Evolutionary conservation across 2,888 invertebrate species (phyloP), one percentile per base, ranked within the genome.

Genomic region (Nomada fucata): DNA sequence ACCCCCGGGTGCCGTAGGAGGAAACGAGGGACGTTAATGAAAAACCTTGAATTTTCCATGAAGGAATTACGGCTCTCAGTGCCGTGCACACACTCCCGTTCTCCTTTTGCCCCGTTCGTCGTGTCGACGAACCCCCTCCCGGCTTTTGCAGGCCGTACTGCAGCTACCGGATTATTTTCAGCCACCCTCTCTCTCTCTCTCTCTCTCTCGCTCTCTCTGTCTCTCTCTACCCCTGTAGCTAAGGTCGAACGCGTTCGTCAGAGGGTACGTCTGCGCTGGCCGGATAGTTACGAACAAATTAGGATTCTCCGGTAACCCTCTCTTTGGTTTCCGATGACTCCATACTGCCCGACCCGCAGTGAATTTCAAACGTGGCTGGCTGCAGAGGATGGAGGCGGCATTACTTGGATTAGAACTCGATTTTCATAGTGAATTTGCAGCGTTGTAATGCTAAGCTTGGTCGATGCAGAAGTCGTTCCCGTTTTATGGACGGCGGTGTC

Each of bases 41-140:
- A 93, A 93, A 93, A 93, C 92, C 92, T 92, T 93, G 93, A 93
- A 93, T 93, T 92, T 93, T 93, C 92, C 92, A 93, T 93, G 91
- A 92, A 92, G 92, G 89, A 92, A 92, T 92, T 92, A 91, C 89
- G 86, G 88, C 81, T 83, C 65, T 76, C 79, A 57, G 74, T 74
- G 59, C 74, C 71, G 67, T 75, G 75, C 71, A 75, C 64, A 61
- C 72, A 42, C 52, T 26, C 55, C 44, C 57, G 18, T 15, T 9
- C 26, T 42, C 10, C 81, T 53, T 55, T 65, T 36, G 23, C 63
- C 26, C 20, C 53, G 42, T 23, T 23, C 52, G 36, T n/a, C 55
- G 47, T 60, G 74, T 74, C 68, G 69, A 63, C 69, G 47, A 67
- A 68, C 23, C 74, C 50, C 50, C 20, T 26, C 23, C 23, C 23